Conservation (phyloP, 2,888 invertebrate species). For the Laothoe populi region DNA sequence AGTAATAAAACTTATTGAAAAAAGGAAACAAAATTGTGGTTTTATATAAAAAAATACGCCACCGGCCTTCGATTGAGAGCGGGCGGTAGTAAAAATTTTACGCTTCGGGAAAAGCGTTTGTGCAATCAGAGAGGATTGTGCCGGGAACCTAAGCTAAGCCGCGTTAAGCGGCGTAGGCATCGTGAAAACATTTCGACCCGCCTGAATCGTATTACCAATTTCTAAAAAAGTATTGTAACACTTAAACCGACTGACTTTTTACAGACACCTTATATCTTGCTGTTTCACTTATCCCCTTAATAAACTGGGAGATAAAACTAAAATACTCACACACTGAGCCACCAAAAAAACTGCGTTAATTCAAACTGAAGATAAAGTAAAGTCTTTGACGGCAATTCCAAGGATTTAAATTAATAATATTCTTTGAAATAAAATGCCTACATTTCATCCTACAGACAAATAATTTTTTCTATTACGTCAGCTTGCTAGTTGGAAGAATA, state of each 20-base stretch:
- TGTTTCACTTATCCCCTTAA: background rate
- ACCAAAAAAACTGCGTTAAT: background rate
- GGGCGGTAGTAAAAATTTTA: conserved; percentile 66
- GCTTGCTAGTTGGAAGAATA: background rate
- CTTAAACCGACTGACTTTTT: conserved; percentile 34
- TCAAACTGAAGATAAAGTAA: conserved; percentile 6
- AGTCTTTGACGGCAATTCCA: background rate
- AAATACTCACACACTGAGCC: background rate
- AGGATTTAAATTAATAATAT: conserved; percentile 17
- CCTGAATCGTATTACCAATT: conserved; percentile 60
- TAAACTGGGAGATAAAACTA: background rate
- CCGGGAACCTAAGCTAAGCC: conserved; percentile 66
- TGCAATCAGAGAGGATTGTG: conserved; percentile 78
- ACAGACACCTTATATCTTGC: conserved; percentile 11
- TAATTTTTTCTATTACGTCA: conserved; percentile 5
- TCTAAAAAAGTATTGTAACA: conserved; percentile 46
- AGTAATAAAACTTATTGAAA: conserved; percentile 12
- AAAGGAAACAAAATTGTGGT: conserved; percentile 12
- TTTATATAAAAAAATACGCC: conserved; percentile 32
- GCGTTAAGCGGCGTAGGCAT: conserved; percentile 58
- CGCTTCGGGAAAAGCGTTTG: conserved; percentile 69
- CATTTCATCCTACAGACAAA: conserved; percentile 17
- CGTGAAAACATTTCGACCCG: conserved; percentile 54
- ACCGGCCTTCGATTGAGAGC: conserved; percentile 50
- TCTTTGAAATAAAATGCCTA: conserved; percentile 14